A percentile compares a stretch with the other conserved stretches of the same genome.
phyloP scores from a whole-genome alignment of 2,113 vertebrate genomes.

The Silurus asotus region DNA sequence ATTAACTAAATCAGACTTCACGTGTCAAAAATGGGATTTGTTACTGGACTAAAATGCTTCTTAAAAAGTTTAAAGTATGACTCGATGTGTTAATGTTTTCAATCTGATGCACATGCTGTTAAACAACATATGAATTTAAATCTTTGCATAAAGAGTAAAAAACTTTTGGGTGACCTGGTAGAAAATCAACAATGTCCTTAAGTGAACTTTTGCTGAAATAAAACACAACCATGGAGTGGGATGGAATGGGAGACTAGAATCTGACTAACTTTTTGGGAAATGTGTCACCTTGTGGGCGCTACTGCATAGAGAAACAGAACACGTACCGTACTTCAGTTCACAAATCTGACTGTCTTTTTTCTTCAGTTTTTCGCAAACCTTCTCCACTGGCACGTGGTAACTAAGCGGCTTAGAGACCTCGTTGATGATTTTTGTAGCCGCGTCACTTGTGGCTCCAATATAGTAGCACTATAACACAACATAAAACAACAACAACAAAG shows the following conservation, averaged over 20 bases:
- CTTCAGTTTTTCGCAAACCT: conserved; percentile 96
- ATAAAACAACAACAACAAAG: neutral
- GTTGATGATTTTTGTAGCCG: conserved; percentile 95
- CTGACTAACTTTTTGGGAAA: neutral
- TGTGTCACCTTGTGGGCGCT: neutral
- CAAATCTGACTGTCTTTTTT: conserved; percentile 98
- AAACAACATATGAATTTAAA: too few species aligned
- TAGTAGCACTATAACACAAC: conserved; percentile 89
- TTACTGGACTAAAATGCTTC: too few species aligned
- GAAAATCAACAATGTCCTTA: neutral
- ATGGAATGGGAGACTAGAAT: neutral
- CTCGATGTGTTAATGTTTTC: too few species aligned
- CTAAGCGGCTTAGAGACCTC: conserved; percentile 94
- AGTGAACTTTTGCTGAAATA: too few species aligned
- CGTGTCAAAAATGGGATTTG: too few species aligned
- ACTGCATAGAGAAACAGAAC: neutral
- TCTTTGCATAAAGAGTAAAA: too few species aligned
- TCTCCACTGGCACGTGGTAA: conserved; percentile 89
- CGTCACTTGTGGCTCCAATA: conserved; percentile 91
- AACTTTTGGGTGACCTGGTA: too few species aligned
- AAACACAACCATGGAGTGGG: neutral
- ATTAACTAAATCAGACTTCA: too few species aligned
- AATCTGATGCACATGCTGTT: too few species aligned
- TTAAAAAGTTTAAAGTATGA: too few species aligned
- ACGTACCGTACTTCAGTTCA: conserved; percentile 92